These are phyloP conservation scores for Himalopsyche kuldschensis DNA, from an alignment of 2,888 invertebrate genomes.

Conservation along the genomic window DNA sequence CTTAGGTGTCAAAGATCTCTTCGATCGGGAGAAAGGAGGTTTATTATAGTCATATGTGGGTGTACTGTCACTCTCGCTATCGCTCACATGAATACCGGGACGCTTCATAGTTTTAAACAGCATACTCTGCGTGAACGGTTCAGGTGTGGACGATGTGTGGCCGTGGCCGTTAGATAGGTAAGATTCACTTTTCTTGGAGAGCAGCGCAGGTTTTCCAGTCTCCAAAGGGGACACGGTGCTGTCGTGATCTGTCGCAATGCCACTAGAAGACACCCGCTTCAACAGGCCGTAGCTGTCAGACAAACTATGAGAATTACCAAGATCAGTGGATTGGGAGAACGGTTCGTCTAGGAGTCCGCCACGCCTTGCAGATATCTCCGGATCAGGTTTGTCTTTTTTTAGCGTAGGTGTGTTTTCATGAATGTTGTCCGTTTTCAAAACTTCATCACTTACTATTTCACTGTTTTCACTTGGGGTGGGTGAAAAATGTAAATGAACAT, in stretches of 20 bases:
- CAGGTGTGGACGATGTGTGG: conserved; percentile 34
- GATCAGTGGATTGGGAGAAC: neutral
- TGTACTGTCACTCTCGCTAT: conserved; percentile 49
- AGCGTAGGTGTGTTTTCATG: neutral
- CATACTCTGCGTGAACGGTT: conserved; percentile 18
- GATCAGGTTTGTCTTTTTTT: neutral
- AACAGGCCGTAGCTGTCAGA: neutral
- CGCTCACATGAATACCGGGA: conserved; percentile 22
- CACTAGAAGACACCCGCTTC: neutral
- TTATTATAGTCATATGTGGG: conserved; percentile 50
- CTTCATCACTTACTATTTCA: conserved; percentile 36
- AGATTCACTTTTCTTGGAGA: conserved; percentile 14
- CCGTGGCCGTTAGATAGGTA: conserved; percentile 29
- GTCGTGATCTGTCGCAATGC: conserved; percentile 10
- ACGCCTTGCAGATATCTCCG: neutral
- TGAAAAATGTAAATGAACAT: conserved; percentile 51
- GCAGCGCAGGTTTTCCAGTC: neutral
- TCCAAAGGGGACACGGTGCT: conserved; percentile 26
- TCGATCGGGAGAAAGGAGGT: conserved; percentile 45
- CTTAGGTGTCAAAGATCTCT: conserved; percentile 42
- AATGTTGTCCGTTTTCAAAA: conserved; percentile 43
- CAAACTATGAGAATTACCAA: neutral
- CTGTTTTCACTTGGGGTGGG: conserved; percentile 45
- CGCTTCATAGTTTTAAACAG: conserved; percentile 14
- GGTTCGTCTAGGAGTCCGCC: neutral